Evolutionary conservation across 1,140 invertebrate species (phyloP), one percentile per base, ranked within the genome.

Genomic region (Calliopsis andreniformis): DNA sequence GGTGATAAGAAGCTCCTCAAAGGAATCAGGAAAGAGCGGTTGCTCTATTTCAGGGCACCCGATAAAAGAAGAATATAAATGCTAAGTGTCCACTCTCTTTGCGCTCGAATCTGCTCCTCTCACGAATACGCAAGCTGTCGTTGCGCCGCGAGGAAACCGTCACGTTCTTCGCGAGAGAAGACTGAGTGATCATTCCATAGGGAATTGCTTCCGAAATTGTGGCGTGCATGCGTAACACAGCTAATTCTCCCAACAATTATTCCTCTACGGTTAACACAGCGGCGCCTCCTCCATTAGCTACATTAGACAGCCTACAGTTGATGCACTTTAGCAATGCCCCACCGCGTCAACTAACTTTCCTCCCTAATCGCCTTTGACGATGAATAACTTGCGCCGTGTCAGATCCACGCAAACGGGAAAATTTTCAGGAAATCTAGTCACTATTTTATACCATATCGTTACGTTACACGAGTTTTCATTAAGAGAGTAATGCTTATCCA

Each of bases 271-370:
- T 20, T 25, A 23, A 47, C 55, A 23, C 10, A 35, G 7, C 39
- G n/a, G 39, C 55, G 51, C 55, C 53, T 64, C 53, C 82, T 78
- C 81, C 80, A 83, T 83, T 83, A 83, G 64, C 42, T 53, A 61
- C 49, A 68, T 81, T 81, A 82, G 69, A n/a, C 35, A 42, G n/a
- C 47, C 75, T 14, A 32, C 28, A 30, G 64, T 20, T 43, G 68
- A 78, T 61, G 64, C 68, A 51, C 53, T 83, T 47, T 59, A 67
- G 59, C 35, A 70, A 72, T 56, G 49, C 47, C 30, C 49, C 10
- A 28, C 56, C 47, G 3, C 39, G 39, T 14, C 14, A 14, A 53
- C 53, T 42, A 75, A 78, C 70, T 75, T 67, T 28, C 28, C 28
- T 45, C 59, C 16, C 39, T 79, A 70, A 82, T 79, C 81, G 61